Percentiles rank a stretch among this genome's conserved stretches.
phyloP scores from a whole-genome alignment of 2,888 invertebrate species.

The Galeopsomyia nigrocyanea region DNA sequence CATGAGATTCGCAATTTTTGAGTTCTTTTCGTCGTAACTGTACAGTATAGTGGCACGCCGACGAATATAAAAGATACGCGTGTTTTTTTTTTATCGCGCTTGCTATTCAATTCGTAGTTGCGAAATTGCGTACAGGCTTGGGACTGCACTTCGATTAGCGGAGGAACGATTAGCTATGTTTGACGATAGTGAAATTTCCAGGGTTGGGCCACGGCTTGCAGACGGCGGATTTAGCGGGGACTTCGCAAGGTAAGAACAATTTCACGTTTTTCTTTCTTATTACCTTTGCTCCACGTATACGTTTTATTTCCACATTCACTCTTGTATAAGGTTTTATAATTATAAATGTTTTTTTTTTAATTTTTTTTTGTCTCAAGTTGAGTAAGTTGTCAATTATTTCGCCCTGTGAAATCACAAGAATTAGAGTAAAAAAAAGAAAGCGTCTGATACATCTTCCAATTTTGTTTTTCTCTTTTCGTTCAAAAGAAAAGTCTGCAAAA shows the following conservation, averaged over 20 bases:
- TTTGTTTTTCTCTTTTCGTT: slow-evolving; percentile 46
- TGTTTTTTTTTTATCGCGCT: slow-evolving; percentile 24
- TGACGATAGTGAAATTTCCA: slow-evolving; percentile 69
- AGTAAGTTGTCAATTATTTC: slow-evolving; percentile 36
- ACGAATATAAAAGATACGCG: neutral
- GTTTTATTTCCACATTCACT: slow-evolving; percentile 29
- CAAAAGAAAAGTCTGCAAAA: slow-evolving; percentile 2
- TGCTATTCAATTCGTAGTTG: slow-evolving; percentile 55
- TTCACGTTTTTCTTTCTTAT: slow-evolving; percentile 21
- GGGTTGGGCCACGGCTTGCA: slow-evolving; percentile 67
- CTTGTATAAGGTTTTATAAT: slow-evolving; percentile 6
- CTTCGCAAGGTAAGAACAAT: slow-evolving; percentile 81
- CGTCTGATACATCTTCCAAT: slow-evolving; percentile 34
- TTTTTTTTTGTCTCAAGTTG: slow-evolving; percentile 23
- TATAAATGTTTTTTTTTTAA: slow-evolving; percentile 18
- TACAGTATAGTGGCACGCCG: slow-evolving; percentile 24
- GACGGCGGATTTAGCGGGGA: slow-evolving; percentile 81
- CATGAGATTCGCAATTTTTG: no score
- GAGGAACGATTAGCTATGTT: slow-evolving; percentile 60
- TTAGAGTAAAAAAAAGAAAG: slow-evolving; percentile 18
- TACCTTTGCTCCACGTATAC: slow-evolving; percentile 8
- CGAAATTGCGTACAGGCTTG: slow-evolving; percentile 66
- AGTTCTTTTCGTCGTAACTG: slow-evolving; percentile 2
- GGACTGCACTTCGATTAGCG: slow-evolving; percentile 37
- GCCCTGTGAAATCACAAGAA: slow-evolving; percentile 57